Percentiles rank a stretch among this genome's conserved stretches.
phyloP scores from a whole-genome alignment of 2,888 invertebrate species.

The Dicranocentrus wangi region DNA sequence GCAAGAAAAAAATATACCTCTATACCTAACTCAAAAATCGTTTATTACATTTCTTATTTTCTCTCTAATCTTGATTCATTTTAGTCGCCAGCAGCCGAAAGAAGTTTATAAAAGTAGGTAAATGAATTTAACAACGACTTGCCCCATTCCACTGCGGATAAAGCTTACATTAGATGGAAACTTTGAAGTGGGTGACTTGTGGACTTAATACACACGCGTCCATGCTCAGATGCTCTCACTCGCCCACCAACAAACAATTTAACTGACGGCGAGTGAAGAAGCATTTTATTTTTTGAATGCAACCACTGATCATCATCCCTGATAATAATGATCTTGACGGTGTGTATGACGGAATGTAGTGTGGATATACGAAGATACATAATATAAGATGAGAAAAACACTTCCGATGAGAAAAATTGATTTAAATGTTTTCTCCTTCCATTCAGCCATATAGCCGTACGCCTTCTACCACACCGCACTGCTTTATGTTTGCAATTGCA shows the following conservation, averaged over 20 bases:
- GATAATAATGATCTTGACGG: background rate
- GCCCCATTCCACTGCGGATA: background rate
- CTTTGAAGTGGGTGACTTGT: too few species aligned
- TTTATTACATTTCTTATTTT: background rate
- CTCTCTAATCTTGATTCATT: background rate
- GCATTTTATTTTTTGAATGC: background rate
- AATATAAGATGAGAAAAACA: background rate
- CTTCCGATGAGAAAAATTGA: slow-evolving; percentile 2
- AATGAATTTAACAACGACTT: background rate
- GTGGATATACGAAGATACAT: background rate
- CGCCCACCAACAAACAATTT: background rate
- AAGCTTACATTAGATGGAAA: too few species aligned
- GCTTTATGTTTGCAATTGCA: background rate
- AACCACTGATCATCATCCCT: background rate
- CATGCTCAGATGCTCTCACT: too few species aligned
- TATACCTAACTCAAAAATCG: background rate
- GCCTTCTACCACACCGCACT: background rate
- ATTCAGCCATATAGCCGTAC: background rate
- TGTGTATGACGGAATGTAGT: background rate
- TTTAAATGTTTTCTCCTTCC: background rate
- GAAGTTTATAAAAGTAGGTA: background rate
- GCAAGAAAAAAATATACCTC: background rate
- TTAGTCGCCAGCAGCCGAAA: background rate
- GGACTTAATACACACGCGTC: background rate
- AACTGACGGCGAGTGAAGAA: background rate